These are phyloP conservation scores for Hirtodrosophila duncani DNA, from an alignment of 2,888 invertebrate species.

Conservation along the genomic window DNA sequence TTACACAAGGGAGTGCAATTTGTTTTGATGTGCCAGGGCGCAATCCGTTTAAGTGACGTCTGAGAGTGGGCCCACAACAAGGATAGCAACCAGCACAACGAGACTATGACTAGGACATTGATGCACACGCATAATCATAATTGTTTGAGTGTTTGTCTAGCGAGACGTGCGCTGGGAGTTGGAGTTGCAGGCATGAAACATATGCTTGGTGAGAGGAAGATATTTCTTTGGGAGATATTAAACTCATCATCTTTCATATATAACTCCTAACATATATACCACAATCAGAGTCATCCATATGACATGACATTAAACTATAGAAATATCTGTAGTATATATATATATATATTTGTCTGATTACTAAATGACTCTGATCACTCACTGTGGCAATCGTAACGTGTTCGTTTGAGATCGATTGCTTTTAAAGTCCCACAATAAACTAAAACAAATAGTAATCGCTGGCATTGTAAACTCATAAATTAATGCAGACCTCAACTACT, in stretches of 20 bases:
- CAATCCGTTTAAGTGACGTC: slow-evolving; percentile 61
- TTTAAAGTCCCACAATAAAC: slow-evolving; percentile 60
- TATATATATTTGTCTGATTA: slow-evolving; percentile 15
- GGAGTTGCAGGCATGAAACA: slow-evolving; percentile 5
- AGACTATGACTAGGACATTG: neutral
- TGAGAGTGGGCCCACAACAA: slow-evolving; percentile 4
- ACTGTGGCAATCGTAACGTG: slow-evolving; percentile 28
- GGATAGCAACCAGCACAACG: too few species aligned
- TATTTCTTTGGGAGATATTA: neutral
- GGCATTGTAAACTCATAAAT: slow-evolving; percentile 64
- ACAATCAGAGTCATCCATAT: too few species aligned
- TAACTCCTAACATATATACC: slow-evolving; percentile 22
- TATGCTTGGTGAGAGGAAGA: slow-evolving; percentile 13
- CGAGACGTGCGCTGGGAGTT: slow-evolving; percentile 15
- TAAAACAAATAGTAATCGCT: slow-evolving; percentile 61
- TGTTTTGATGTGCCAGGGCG: slow-evolving; percentile 64
- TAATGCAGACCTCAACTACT: slow-evolving; percentile 33
- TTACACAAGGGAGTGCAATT: slow-evolving; percentile 61
- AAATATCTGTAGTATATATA: too few species aligned
- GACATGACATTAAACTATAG: too few species aligned
- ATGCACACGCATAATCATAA: too few species aligned
- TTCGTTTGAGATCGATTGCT: slow-evolving; percentile 60
- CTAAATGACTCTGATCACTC: neutral
- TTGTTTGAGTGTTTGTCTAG: slow-evolving; percentile 48
- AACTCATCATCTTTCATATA: neutral